Percentiles rank a stretch among this genome's conserved stretches.
phyloP scores from a whole-genome alignment of 2,113 vertebrate species.

The Periophthalmodon schlosseri region DNA sequence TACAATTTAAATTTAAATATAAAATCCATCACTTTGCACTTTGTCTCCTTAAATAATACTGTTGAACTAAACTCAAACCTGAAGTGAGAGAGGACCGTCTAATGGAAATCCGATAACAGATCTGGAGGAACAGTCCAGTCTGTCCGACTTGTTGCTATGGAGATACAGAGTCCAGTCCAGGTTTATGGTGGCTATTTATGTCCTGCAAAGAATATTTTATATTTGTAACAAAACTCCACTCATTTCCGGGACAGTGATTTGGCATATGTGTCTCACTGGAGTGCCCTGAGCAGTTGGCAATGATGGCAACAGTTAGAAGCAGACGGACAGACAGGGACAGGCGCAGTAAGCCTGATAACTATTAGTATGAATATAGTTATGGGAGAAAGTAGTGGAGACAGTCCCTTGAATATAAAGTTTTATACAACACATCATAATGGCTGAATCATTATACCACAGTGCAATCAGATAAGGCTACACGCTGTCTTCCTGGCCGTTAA shows the following conservation, averaged over 20 bases:
- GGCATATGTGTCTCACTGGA: slow-evolving; percentile 36
- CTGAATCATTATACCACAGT: neutral
- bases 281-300: slow-evolving; percentile 15
- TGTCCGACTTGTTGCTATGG: slow-evolving; percentile 53
- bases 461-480: neutral
- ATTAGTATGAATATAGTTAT: neutral
- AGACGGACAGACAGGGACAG: slow-evolving; percentile 20
- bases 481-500: slow-evolving; percentile 10
- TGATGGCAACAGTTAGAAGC: slow-evolving; percentile 17
- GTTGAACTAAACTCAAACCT: slow-evolving; percentile 36
- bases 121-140: slow-evolving; percentile 37
- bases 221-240: slow-evolving; percentile 6
- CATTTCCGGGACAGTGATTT: slow-evolving; percentile 30
- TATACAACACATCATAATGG: neutral
- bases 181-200: slow-evolving; percentile 11
- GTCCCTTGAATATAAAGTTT: slow-evolving; percentile 4
- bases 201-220: slow-evolving; percentile 14
- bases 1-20: neutral
- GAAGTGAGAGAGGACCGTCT: slow-evolving; percentile 29
- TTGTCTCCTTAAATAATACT: slow-evolving; percentile 18
- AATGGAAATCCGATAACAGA: slow-evolving; percentile 53
- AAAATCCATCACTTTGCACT: slow-evolving; percentile 4
- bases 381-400: neutral
- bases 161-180: slow-evolving; percentile 35
- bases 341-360: slow-evolving; percentile 19